These are phyloP conservation scores for Drosophila parabipectinata DNA, from an alignment of 1,140 invertebrate genomes.

Conservation along the genomic window DNA sequence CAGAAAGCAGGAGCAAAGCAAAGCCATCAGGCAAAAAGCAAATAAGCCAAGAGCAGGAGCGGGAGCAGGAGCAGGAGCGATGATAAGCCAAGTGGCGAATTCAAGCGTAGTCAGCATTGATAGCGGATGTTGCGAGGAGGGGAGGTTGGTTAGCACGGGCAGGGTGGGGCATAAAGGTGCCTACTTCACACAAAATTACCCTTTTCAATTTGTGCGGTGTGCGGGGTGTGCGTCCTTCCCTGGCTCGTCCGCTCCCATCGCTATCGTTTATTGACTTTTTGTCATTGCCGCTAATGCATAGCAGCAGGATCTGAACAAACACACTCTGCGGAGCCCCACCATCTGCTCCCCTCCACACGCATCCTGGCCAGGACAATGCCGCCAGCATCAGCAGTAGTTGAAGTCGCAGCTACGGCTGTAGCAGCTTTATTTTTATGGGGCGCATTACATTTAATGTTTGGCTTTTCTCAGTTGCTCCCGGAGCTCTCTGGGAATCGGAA, in stretches of 20 bases:
- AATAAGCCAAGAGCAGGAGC: background rate
- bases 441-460: slow-evolving; percentile 79
- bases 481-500: slow-evolving; percentile 37
- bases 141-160: background rate
- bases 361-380: slow-evolving; percentile 39
- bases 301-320: slow-evolving; percentile 52
- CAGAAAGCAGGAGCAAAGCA: slow-evolving; percentile 53
- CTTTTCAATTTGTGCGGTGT: slow-evolving; percentile 78
- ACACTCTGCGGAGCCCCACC: background rate
- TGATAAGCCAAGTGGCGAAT: slow-evolving; percentile 81
- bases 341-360: slow-evolving; percentile 7
- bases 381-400: slow-evolving; percentile 44
- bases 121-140: slow-evolving; percentile 41
- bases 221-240: slow-evolving; percentile 18
- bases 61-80: slow-evolving; percentile 18
- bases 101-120: slow-evolving; percentile 81
- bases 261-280: slow-evolving; percentile 80
- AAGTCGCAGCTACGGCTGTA: slow-evolving; percentile 24
- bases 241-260: slow-evolving; percentile 9
- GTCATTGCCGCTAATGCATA: slow-evolving; percentile 79
- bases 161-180: slow-evolving; percentile 63
- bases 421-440: slow-evolving; percentile 80
- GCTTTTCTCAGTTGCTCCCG: slow-evolving; percentile 74
- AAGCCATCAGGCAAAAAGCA: slow-evolving; percentile 4
- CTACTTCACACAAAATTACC: slow-evolving; percentile 83